These are phyloP conservation scores for Spisula subtruncata DNA, from an alignment of 2,888 invertebrate species.

Conservation along the genomic window DNA sequence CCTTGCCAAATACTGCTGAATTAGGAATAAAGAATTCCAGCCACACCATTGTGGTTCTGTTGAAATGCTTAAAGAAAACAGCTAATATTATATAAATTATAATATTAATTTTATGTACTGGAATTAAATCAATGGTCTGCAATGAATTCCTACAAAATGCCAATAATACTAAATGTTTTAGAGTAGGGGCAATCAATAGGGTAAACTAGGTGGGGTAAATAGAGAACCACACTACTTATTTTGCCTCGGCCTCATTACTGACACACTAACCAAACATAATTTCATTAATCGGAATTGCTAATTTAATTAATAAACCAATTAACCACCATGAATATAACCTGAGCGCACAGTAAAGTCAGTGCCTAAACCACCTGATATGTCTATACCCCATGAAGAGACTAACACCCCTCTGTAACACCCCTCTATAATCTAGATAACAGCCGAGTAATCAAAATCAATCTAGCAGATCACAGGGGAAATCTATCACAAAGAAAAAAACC, in stretches of 20 bases:
- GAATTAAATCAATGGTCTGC: no score
- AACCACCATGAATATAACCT: not conserved
- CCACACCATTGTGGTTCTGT: not conserved
- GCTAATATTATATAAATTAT: no score
- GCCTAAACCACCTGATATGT: not conserved
- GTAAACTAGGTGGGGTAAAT: no score
- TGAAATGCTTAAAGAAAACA: no score
- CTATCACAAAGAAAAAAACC: not conserved
- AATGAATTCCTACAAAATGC: no score
- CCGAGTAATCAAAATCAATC: slow-evolving; percentile 8
- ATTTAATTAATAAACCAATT: slow-evolving; percentile 23
- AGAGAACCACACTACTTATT: no score
- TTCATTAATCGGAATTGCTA: slow-evolving; percentile 4
- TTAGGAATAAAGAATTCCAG: not conserved
- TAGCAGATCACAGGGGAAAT: slow-evolving; percentile 2
- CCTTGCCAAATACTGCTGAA: not conserved
- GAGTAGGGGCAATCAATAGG: no score
- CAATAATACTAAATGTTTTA: no score
- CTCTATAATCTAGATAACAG: slow-evolving; percentile 17
- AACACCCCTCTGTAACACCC: slow-evolving; percentile 7
- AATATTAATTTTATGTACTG: no score
- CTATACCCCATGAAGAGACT: not conserved
- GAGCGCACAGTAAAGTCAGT: not conserved
- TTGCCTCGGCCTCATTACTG: no score
- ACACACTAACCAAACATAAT: not conserved